Percentiles rank a stretch among this genome's conserved stretches.
phyloP scores from a whole-genome alignment of 37 sponge, comb jelly and placozoan species.

The Ianthella basta region DNA sequence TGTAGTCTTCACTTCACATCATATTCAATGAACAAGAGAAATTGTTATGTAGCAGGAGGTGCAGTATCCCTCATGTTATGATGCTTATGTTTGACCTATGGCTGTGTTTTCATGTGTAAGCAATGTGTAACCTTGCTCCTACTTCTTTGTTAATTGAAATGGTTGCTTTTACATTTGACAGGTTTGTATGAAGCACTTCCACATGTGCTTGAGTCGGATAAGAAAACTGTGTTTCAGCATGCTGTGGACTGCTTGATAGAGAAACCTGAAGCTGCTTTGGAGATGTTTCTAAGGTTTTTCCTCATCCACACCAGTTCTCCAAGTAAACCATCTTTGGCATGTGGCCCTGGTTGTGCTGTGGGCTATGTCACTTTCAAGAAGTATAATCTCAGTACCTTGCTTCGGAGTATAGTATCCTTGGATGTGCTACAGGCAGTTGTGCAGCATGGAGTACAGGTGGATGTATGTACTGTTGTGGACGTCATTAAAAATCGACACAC shows the following conservation, averaged over 20 bases:
- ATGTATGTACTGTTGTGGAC: neutral
- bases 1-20: too few species aligned
- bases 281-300: neutral
- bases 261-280: neutral
- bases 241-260: conserved; percentile 1
- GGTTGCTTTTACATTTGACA: too few species aligned
- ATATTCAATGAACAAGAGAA: too few species aligned
- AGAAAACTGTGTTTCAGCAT: conserved; percentile 31
- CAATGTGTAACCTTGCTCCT: too few species aligned
- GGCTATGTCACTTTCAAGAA: conserved; percentile 2
- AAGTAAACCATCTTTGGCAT: neutral
- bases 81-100: too few species aligned
- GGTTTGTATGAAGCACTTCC: neutral
- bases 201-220: neutral
- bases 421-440: neutral
- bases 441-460: neutral
- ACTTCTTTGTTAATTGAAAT: too few species aligned
- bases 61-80: too few species aligned
- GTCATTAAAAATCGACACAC: neutral
- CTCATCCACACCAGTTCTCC: neutral
- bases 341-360: neutral
- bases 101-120: too few species aligned
- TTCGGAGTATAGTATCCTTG: neutral
- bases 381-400: neutral
- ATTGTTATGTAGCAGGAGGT: too few species aligned